phyloP scores from a whole-genome alignment of 1,140 invertebrate species.

The Leguminivora glycinivorella region DNA sequence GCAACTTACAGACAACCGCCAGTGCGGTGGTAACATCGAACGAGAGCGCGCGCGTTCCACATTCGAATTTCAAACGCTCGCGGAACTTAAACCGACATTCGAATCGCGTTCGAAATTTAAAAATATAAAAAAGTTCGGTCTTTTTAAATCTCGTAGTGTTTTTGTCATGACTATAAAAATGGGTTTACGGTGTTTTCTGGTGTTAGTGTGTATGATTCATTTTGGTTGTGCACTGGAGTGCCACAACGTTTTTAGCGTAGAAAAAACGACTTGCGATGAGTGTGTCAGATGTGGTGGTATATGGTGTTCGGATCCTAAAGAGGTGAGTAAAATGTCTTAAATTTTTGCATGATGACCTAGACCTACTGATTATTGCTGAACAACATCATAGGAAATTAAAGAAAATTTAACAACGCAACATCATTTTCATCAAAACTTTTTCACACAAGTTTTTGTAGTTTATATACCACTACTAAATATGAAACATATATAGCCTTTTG shows the following conservation, averaged over 20 bases:
- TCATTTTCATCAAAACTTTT: too few species aligned
- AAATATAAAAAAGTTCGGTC: background rate
- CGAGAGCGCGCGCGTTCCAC: background rate
- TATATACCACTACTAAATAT: too few species aligned
- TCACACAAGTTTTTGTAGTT: too few species aligned
- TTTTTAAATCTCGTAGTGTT: background rate
- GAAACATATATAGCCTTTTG: too few species aligned
- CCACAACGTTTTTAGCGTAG: slow-evolving; percentile 36
- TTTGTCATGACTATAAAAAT: slow-evolving; percentile 35
- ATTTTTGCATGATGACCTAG: background rate
- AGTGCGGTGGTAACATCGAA: background rate
- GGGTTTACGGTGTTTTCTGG: slow-evolving; percentile 51
- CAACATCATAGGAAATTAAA: too few species aligned
- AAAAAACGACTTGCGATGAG: slow-evolving; percentile 55
- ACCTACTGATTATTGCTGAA: background rate
- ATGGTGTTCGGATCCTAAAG: slow-evolving; percentile 59
- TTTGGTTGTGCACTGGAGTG: slow-evolving; percentile 52
- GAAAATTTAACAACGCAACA: too few species aligned
- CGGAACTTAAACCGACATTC: background rate
- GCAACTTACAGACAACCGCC: slow-evolving; percentile 6
- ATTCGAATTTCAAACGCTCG: background rate
- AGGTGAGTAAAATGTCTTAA: slow-evolving; percentile 41
- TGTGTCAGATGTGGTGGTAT: slow-evolving; percentile 60
- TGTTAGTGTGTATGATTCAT: slow-evolving; percentile 48
- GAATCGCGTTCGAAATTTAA: slow-evolving; percentile 2